Evolutionary conservation across 2,113 vertebrate genomes (phyloP).

Genomic region (Austrofundulus limnaeus): DNA sequence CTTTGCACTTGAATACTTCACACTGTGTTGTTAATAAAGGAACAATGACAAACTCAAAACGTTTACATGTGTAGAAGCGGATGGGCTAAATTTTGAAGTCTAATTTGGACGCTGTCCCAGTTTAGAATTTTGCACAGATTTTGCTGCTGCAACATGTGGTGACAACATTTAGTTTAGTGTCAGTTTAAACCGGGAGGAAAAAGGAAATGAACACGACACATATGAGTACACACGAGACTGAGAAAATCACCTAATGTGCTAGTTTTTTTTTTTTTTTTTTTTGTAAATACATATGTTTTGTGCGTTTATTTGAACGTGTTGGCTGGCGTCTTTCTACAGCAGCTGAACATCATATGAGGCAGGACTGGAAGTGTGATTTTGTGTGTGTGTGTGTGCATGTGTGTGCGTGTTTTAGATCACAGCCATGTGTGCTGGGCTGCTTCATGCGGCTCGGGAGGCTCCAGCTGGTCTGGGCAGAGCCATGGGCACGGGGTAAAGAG

Average conservation of each 20-base stretch:
- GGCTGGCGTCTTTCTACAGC: constrained; percentile 25
- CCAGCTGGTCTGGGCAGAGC: constrained; percentile 70
- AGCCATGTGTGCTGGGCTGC: constrained; percentile 69
- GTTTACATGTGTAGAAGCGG: too few relatives aligned
- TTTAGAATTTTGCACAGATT: too few relatives aligned
- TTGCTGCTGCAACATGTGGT: not conserved
- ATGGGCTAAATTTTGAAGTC: too few relatives aligned
- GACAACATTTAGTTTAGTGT: constrained; percentile 10
- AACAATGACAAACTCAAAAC: not conserved
- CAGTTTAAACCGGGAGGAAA: constrained; percentile 14
- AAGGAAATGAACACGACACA: constrained; percentile 8
- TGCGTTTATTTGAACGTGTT: constrained; percentile 3
- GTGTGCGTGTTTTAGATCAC: constrained; percentile 51
- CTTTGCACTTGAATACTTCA: not conserved
- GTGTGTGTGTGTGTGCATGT: constrained; percentile 19
- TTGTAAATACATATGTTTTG: not conserved
- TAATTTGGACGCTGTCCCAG: too few relatives aligned
- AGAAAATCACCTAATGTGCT: not conserved
- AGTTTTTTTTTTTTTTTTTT: too few relatives aligned
- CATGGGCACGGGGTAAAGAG: constrained; percentile 55
- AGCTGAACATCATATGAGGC: constrained; percentile 49
- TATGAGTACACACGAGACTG: not conserved
- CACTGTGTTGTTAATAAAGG: not conserved
- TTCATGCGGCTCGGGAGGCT: constrained; percentile 70
- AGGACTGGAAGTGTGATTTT: constrained; percentile 25